Conservation (phyloP, 2,113 vertebrate species). For the Gulo gulo region DNA sequence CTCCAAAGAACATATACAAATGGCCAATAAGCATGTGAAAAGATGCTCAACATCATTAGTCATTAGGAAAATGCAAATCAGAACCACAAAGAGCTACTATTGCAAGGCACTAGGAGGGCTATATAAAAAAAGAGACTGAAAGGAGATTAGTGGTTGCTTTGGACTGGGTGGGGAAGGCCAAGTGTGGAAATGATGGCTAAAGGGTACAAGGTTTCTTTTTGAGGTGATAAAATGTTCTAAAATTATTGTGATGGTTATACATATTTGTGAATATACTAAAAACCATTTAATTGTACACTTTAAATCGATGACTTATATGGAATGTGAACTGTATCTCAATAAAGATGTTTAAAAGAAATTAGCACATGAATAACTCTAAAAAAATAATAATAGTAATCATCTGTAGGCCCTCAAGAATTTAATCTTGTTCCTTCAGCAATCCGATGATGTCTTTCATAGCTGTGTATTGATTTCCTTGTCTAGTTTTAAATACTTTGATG, state of each 20-base stretch:
- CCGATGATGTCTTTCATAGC: not conserved
- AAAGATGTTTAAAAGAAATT: slow-evolving; percentile 5
- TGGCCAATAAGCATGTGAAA: not conserved
- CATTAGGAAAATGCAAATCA: not conserved
- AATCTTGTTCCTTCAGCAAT: not conserved
- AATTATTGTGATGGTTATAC: not conserved
- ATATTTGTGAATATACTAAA: not conserved
- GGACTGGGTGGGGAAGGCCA: not conserved
- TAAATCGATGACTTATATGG: not conserved
- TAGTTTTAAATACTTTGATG: slow-evolving; percentile 25
- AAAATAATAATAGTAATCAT: not conserved
- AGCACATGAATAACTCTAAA: not conserved
- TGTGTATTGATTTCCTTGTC: not conserved
- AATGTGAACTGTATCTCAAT: not conserved
- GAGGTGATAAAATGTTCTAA: not conserved
- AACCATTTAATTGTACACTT: not conserved
- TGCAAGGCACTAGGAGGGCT: not conserved
- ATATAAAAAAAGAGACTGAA: not conserved
- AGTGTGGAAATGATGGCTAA: not conserved
- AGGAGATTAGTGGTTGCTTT: not conserved
- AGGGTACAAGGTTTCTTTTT: not conserved
- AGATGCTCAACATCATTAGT: not conserved
- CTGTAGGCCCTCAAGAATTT: not conserved
- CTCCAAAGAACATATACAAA: not conserved
- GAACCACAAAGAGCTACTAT: not conserved